phyloP scores from a whole-genome alignment of 1,140 invertebrate species.

The Potamilus streckersoni region DNA sequence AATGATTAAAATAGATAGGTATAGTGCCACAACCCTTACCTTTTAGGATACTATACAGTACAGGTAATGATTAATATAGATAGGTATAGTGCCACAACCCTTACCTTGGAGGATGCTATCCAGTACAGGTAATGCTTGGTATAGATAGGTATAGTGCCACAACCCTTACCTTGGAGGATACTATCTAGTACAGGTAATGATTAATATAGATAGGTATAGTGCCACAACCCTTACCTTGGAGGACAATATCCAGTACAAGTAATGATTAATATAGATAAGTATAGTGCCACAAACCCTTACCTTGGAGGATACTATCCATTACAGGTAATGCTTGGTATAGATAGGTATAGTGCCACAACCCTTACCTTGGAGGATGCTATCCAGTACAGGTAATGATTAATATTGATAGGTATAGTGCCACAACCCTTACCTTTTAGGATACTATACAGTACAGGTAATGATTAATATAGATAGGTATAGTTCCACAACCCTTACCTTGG shows the following conservation, averaged over 20 bases:
- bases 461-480: too few relatives aligned
- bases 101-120: constrained; percentile 80
- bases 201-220: background rate
- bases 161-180: constrained; percentile 60
- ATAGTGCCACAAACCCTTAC: too few relatives aligned
- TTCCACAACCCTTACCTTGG: too few relatives aligned
- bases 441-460: too few relatives aligned
- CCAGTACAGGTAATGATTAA: constrained; percentile 68
- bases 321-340: constrained; percentile 48
- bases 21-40: too few relatives aligned
- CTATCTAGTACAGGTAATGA: constrained; percentile 72
- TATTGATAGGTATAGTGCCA: too few relatives aligned
- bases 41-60: too few relatives aligned
- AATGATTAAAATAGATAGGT: background rate
- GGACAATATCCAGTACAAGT: too few relatives aligned
- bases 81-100: too few relatives aligned
- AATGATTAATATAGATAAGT: constrained; percentile 27
- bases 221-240: too few relatives aligned
- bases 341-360: too few relatives aligned
- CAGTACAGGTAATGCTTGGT: constrained; percentile 66
- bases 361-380: constrained; percentile 69
- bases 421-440: too few relatives aligned
- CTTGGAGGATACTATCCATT: constrained; percentile 79
- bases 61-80: constrained; percentile 28
- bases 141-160: background rate